phyloP scores from a whole-genome alignment of 1,140 invertebrate genomes.

The Dufourea novaeangliae region DNA sequence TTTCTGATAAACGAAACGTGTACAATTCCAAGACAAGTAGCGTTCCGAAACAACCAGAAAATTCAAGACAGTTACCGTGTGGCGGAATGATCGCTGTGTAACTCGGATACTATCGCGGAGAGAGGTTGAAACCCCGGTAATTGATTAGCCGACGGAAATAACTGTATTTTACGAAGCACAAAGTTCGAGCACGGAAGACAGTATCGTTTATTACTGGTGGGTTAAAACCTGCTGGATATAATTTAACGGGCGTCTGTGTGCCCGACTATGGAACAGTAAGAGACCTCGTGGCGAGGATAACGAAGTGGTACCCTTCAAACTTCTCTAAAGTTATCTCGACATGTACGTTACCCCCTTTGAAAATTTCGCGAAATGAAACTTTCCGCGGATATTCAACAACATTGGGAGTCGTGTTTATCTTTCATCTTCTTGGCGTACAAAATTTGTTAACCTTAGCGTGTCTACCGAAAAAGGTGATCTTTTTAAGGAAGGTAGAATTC shows the following conservation, averaged over 20 bases:
- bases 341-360: too few species aligned
- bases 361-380: too few species aligned
- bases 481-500: too few species aligned
- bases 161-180: not conserved
- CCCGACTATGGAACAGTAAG: not conserved
- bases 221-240: not conserved
- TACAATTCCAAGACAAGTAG: too few species aligned
- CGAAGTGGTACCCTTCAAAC: not conserved
- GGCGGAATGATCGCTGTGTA: not conserved
- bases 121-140: not conserved
- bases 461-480: too few species aligned
- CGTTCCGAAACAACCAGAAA: not conserved
- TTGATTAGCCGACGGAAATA: not conserved
- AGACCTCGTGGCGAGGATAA: not conserved
- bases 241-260: not conserved
- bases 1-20: too few species aligned
- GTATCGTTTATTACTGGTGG: not conserved
- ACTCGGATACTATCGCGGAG: not conserved
- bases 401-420: too few species aligned
- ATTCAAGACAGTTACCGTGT: not conserved
- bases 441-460: too few species aligned
- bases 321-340: not conserved
- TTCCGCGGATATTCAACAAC: too few species aligned
- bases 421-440: too few species aligned
- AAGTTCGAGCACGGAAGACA: not conserved